Evolutionary conservation across 2,888 invertebrate genomes (phyloP).

Genomic region (Latrodectus hesperus): DNA sequence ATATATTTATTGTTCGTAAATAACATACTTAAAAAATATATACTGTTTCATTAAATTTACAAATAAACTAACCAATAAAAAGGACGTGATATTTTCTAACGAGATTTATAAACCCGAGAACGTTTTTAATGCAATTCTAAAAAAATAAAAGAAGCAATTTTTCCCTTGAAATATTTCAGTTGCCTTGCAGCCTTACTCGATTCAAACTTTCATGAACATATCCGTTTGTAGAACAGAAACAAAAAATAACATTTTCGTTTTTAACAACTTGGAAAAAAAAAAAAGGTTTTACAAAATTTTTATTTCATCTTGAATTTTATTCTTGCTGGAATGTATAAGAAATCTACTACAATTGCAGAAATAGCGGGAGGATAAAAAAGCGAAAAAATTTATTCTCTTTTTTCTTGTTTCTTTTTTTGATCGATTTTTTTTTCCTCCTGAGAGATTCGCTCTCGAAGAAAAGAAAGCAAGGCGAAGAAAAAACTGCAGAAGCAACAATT

Average conservation of each 20-base stretch:
- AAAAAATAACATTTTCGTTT: background rate
- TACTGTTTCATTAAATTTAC: too few relatives aligned
- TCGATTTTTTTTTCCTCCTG: constrained; percentile 25
- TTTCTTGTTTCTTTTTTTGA: constrained; percentile 10
- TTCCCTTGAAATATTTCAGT: too few relatives aligned
- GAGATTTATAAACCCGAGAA: too few relatives aligned
- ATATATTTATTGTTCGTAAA: too few relatives aligned
- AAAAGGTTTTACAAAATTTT: background rate
- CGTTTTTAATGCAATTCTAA: too few relatives aligned
- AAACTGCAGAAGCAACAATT: constrained; percentile 49
- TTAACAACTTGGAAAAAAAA: background rate
- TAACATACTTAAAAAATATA: too few relatives aligned
- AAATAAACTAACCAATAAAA: too few relatives aligned
- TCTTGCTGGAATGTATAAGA: constrained; percentile 30
- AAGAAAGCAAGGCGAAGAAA: constrained; percentile 6
- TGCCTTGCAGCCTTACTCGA: too few relatives aligned
- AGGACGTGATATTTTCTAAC: too few relatives aligned
- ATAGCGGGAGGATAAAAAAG: constrained; percentile 10
- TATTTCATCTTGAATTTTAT: constrained; percentile 32
- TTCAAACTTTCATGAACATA: too few relatives aligned
- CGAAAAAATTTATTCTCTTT: constrained; percentile 9
- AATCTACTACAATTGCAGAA: constrained; percentile 50
- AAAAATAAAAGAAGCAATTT: too few relatives aligned
- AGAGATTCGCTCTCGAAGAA: constrained; percentile 8
- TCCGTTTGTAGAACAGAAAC: too few relatives aligned